Conservation (phyloP, 1,140 invertebrate species). For the Cryptotermes secundus region DNA sequence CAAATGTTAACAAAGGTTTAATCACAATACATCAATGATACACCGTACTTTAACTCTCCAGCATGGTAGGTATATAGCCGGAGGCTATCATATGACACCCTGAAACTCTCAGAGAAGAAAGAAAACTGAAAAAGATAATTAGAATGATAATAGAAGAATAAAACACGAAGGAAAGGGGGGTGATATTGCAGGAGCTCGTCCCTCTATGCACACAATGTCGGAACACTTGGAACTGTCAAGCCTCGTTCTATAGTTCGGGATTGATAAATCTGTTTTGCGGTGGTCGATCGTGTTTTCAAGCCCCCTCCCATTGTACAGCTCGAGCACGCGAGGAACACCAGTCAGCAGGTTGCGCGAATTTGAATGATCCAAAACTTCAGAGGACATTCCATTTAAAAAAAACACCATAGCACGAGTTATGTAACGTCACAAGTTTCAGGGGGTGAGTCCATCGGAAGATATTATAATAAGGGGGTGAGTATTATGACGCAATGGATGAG, state of each 20-base stretch:
- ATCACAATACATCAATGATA: not conserved
- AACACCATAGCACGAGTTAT: not conserved
- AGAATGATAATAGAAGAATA: constrained; percentile 20
- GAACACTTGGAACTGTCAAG: constrained; percentile 11
- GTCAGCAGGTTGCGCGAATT: not conserved
- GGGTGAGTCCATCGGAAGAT: constrained; percentile 1
- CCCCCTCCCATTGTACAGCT: not conserved
- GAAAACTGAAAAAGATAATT: constrained; percentile 15
- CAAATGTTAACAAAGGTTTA: not conserved
- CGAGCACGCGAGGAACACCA: not conserved
- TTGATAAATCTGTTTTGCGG: constrained; percentile 15
- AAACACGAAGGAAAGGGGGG: not conserved
- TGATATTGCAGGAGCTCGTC: not conserved
- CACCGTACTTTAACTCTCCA: not conserved
- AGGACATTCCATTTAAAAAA: not conserved
- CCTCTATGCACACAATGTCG: not conserved
- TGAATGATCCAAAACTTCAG: not conserved
- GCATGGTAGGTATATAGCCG: not conserved
- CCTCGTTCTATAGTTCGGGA: not conserved
- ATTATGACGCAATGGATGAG: not conserved
- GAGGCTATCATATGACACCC: constrained; percentile 9
- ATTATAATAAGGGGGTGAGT: constrained; percentile 12
- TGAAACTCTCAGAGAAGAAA: not conserved
- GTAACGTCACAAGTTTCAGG: not conserved
- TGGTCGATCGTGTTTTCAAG: constrained; percentile 15